Evolutionary conservation across 2,113 vertebrate species (phyloP), one percentile per base, ranked within the genome.

Genomic region (Pseudolaguvia tuberculata): DNA sequence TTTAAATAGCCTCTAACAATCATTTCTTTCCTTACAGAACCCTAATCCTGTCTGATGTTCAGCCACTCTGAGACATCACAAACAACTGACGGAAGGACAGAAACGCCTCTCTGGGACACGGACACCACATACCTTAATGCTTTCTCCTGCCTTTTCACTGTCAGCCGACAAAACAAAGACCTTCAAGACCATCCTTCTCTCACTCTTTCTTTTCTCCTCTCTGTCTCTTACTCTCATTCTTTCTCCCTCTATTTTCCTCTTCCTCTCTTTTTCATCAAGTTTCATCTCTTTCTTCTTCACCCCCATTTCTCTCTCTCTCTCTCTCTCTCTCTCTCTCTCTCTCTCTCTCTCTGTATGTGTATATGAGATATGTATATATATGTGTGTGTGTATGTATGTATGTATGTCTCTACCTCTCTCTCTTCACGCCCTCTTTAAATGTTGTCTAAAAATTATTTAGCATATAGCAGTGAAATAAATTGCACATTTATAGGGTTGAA

Each of bases 91-190:
- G 75, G 78, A 79, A 83, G 57, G 83, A 86, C 84, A 76, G 78
- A 79, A 83, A 63, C 39, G 69, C 45, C 57, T 72, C 57, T 62
- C 42, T 74, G 73, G 69, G 79, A 76, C 79, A 80, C 66, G n/a
- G 72, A 73, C 82, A 82, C 82, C 86, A 63, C 62, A 80, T 79
- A 89, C 88, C 90, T 90, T 90, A 90, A 83, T 62, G 48, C 23
- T 73, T 73, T 57, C 17, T 61, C 56, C 35, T 62, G 29, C 79
- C 66, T n/a, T 62, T 69, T 57, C 78, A 69, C 74, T 80, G 74
- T 59, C 55, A 29, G 47, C 35, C 17, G 35, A 20, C 42, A 42
- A n/a, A 29, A 51, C 12, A n/a, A n/a, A n/a, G n/a, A n/a, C n/a
- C n/a, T n/a, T n/a, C n/a, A n/a, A n/a, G n/a, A n/a, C n/a, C n/a